Evolutionary conservation across 2,113 vertebrate species (phyloP).

Genomic region (Irena cyanogastra): DNA sequence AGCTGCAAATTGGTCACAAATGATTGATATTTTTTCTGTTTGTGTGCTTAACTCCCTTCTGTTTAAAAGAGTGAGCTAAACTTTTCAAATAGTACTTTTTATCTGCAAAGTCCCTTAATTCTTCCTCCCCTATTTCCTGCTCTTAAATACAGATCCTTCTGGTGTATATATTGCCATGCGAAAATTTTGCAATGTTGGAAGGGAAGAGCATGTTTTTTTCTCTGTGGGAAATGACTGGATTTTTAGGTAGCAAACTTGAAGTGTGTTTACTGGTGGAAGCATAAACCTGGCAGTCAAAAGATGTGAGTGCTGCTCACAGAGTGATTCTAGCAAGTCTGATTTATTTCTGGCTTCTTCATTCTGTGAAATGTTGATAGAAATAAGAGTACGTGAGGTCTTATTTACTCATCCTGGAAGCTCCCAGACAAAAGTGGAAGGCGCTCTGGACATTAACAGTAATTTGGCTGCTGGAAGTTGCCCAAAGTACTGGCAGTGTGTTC

Average conservation of each 20-base stretch:
- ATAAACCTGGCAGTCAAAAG: neutral
- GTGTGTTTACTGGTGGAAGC: neutral
- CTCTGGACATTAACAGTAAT: conserved; percentile 36
- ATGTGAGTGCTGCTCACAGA: neutral
- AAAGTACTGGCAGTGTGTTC: neutral
- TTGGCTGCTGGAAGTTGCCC: conserved; percentile 38
- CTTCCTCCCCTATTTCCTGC: neutral
- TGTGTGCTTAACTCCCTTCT: neutral
- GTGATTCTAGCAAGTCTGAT: neutral
- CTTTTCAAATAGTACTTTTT: neutral
- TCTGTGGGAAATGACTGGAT: neutral
- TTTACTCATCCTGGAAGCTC: neutral
- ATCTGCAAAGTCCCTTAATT: neutral
- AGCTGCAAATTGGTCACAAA: neutral
- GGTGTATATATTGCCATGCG: neutral
- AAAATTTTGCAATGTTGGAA: neutral
- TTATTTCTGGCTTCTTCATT: neutral
- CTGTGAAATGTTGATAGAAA: neutral
- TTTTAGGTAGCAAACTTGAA: neutral
- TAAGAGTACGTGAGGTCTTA: neutral
- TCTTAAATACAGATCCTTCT: neutral
- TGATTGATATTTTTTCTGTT: neutral
- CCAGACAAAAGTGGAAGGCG: neutral
- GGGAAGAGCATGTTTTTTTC: neutral
- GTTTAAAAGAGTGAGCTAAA: neutral